phyloP scores from a whole-genome alignment of 1,140 invertebrate genomes.

The Brachionus koreanus region DNA sequence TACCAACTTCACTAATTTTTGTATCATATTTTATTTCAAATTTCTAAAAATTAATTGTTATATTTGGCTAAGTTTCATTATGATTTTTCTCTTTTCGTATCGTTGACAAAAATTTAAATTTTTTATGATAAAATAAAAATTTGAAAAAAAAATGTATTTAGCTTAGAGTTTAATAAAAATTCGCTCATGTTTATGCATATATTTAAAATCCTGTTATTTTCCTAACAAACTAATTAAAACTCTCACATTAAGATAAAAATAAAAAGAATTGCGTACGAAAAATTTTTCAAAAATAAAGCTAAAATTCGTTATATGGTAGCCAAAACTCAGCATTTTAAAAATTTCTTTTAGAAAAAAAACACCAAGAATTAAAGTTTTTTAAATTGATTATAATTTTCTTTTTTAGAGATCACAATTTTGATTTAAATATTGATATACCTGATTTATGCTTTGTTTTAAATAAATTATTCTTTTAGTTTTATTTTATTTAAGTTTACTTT shows the following conservation, averaged over 20 bases:
- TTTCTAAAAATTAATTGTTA: neutral
- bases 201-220: neutral
- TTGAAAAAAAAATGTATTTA: neutral
- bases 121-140: neutral
- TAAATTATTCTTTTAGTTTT: too few relatives aligned
- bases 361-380: too few relatives aligned
- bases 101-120: neutral
- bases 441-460: too few relatives aligned
- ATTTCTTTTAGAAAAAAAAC: too few relatives aligned
- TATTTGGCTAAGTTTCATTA: neutral
- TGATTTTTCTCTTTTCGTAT: neutral
- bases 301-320: neutral
- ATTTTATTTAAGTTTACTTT: too few relatives aligned
- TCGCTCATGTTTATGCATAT: neutral
- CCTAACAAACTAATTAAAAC: neutral
- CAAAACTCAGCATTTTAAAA: too few relatives aligned
- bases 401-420: too few relatives aligned
- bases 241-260: neutral
- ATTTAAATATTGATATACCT: too few relatives aligned
- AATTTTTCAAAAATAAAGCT: neutral
- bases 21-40: neutral
- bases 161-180: neutral
- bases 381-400: too few relatives aligned
- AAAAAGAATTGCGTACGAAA: neutral
- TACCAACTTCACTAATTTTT: neutral